Percentiles rank a stretch among this genome's conserved stretches.
phyloP scores from a whole-genome alignment of 1,140 invertebrate genomes.

The Pogonus chalceus region DNA sequence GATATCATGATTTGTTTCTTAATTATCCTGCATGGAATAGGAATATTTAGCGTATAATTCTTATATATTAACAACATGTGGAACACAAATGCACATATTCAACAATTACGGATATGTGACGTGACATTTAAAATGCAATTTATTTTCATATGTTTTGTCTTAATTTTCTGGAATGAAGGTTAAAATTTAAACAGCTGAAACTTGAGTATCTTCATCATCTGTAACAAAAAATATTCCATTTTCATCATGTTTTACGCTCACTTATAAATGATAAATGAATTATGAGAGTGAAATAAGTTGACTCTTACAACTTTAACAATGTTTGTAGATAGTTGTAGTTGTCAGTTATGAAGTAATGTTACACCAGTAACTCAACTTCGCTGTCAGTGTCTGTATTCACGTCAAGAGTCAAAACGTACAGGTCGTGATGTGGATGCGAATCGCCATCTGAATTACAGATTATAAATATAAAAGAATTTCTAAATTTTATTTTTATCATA shows the following conservation, averaged over 20 bases:
- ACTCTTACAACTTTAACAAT: conserved; percentile 1
- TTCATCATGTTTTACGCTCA: not conserved
- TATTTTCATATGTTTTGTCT: not conserved
- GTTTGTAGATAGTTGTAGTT: conserved; percentile 9
- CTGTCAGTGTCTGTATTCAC: not conserved
- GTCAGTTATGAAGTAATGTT: too few species aligned
- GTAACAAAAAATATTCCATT: conserved; percentile 25
- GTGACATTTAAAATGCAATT: conserved; percentile 1
- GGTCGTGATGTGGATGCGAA: too few species aligned
- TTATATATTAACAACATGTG: too few species aligned
- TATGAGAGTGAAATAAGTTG: conserved; percentile 9
- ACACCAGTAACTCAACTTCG: not conserved
- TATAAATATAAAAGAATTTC: too few species aligned
- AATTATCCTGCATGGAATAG: too few species aligned
- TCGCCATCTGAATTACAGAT: too few species aligned
- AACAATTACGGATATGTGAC: too few species aligned
- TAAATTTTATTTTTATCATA: too few species aligned
- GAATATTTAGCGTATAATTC: too few species aligned
- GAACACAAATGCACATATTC: too few species aligned
- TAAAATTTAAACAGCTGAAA: conserved; percentile 44
- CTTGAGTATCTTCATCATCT: conserved; percentile 55
- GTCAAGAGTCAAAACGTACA: not conserved
- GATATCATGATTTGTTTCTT: too few species aligned
- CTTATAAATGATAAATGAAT: conserved; percentile 13
- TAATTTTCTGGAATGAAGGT: not conserved